phyloP scores from a whole-genome alignment of 2,113 vertebrate species.

The Cottus gobio region DNA sequence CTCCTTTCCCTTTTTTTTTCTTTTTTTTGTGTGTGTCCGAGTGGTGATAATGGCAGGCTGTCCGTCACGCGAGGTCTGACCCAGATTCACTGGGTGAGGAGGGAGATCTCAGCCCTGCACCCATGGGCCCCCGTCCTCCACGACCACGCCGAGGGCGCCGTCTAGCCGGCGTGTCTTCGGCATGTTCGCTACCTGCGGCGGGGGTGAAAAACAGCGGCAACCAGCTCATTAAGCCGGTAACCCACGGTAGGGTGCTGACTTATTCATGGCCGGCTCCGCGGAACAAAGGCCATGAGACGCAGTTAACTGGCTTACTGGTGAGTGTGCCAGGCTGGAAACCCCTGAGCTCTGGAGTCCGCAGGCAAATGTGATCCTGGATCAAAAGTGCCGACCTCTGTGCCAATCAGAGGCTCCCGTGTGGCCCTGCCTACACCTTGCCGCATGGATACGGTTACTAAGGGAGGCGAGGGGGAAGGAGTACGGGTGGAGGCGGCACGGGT shows the following conservation, averaged over 20 bases:
- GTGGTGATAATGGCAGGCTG: constrained; percentile 74
- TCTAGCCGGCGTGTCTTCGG: not conserved
- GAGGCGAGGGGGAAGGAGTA: constrained; percentile 24
- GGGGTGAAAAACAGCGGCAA: constrained; percentile 31
- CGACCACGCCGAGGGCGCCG: constrained; percentile 22
- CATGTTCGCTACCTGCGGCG: not conserved
- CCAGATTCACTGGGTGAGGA: constrained; percentile 64
- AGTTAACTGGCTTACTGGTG: constrained; percentile 43
- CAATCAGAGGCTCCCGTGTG: constrained; percentile 45
- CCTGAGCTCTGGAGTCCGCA: constrained; percentile 11
- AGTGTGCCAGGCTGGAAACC: not conserved
- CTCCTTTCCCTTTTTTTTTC: constrained; percentile 64
- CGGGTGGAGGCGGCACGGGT: not conserved
- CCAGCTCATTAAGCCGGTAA: constrained; percentile 52
- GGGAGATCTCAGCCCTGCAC: constrained; percentile 45
- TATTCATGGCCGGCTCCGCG: constrained; percentile 25
- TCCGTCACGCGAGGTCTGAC: constrained; percentile 79
- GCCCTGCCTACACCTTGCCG: constrained; percentile 39
- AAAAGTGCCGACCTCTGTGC: constrained; percentile 40
- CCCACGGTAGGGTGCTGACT: constrained; percentile 28
- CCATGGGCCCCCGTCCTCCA: constrained; percentile 36
- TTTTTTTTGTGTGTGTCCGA: constrained; percentile 70
- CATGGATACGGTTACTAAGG: constrained; percentile 63
- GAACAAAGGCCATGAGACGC: constrained; percentile 46
- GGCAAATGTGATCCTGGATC: constrained; percentile 44